Percentiles rank a stretch among this genome's conserved stretches.
These are phyloP conservation scores for Propithecus perrieri DNA, from an alignment of 2,797 vertebrate genomes.

Conservation along the genomic window DNA sequence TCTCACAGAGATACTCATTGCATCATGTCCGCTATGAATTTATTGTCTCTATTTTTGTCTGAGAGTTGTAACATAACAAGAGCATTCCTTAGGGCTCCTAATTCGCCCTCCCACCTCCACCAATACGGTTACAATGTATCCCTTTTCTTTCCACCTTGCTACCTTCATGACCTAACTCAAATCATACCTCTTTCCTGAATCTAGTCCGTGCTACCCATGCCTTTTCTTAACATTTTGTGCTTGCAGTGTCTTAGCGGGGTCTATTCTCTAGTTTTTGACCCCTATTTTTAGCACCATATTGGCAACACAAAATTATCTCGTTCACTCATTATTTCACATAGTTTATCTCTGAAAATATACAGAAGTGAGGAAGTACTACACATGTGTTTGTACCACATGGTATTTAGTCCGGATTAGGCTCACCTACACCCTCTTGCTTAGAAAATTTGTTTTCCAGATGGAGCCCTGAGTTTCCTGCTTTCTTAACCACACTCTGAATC, in stretches of 20 bases:
- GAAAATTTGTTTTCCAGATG: not conserved
- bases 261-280: not conserved
- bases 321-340: not conserved
- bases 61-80: not conserved
- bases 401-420: not conserved
- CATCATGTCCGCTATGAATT: not conserved
- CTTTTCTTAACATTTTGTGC: not conserved
- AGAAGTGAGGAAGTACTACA: not conserved
- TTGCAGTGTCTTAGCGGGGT: not conserved
- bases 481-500: not conserved
- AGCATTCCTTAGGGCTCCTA: not conserved
- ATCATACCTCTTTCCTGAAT: not conserved
- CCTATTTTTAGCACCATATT: not conserved
- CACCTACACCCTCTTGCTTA: not conserved
- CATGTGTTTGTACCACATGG: not conserved
- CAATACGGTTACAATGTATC: not conserved
- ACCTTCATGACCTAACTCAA: not conserved
- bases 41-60: not conserved
- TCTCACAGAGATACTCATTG: not conserved
- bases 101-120: not conserved
- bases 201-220: rapidly evolving
- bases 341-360: not conserved
- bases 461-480: not conserved
- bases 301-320: not conserved
- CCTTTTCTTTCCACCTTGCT: not conserved